Evolutionary conservation across 1,140 invertebrate species (phyloP).

Genomic region (Rhagoletis zephyria): DNA sequence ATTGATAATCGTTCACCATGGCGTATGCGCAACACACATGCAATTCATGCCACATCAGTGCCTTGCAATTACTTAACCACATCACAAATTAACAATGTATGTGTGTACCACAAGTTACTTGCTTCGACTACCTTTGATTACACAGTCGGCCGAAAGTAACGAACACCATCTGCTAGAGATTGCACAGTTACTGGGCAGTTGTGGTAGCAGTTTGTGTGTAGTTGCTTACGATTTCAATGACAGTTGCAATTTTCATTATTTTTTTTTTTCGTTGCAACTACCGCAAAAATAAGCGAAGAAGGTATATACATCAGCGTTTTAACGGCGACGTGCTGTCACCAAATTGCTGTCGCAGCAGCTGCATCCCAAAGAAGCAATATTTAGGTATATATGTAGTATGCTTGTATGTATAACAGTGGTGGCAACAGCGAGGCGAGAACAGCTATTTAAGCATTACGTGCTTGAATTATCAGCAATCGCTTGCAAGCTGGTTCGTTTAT

Average conservation of each 20-base stretch:
- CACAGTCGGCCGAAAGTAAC: background rate
- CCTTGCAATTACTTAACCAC: too few relatives aligned
- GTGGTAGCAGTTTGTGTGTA: slow-evolving; percentile 7
- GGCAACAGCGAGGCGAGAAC: slow-evolving; percentile 11
- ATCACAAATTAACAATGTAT: too few relatives aligned
- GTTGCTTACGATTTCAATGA: slow-evolving; percentile 15
- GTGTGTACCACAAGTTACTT: background rate
- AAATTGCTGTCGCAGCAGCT: slow-evolving; percentile 18
- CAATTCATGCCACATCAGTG: too few relatives aligned
- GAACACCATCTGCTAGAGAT: slow-evolving; percentile 8
- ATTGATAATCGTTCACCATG: too few relatives aligned
- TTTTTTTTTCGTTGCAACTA: too few relatives aligned
- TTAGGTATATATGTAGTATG: too few relatives aligned
- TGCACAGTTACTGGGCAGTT: background rate
- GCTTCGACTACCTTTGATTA: background rate
- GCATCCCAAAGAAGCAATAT: background rate
- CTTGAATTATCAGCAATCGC: slow-evolving; percentile 19
- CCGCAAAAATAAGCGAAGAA: background rate
- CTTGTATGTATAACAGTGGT: background rate
- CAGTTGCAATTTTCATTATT: background rate
- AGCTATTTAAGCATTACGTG: slow-evolving; percentile 51
- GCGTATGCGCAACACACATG: too few relatives aligned
- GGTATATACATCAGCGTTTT: background rate
- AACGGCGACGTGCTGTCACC: slow-evolving; percentile 29
- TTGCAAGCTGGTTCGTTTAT: background rate